Evolutionary conservation across 2,888 invertebrate genomes (phyloP).

Genomic region (Drosophila meridiana): DNA sequence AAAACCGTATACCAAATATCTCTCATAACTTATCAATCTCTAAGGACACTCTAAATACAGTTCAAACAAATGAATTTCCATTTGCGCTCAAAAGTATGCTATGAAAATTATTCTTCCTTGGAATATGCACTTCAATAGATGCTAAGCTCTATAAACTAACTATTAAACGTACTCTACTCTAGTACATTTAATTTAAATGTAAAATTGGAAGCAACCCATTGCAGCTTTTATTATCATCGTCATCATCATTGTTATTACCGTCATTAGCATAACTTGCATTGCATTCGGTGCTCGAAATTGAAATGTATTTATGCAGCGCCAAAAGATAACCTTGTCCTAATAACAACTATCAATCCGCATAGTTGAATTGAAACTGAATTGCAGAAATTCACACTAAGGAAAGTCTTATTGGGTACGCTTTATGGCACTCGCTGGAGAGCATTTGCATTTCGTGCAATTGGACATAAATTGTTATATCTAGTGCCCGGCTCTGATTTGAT

Average conservation of each 20-base stretch:
- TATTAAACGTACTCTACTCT: not conserved
- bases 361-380: slow-evolving; percentile 1
- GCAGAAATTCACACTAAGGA: not conserved
- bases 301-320: not conserved
- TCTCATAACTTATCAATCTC: not conserved
- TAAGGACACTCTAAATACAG: not conserved
- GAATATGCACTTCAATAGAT: not conserved
- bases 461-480: slow-evolving; percentile 12
- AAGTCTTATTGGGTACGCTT: not conserved
- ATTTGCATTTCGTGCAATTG: slow-evolving; percentile 18
- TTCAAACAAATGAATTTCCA: not conserved
- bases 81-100: not conserved
- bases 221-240: not conserved
- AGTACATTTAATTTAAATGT: not conserved
- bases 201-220: not conserved
- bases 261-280: not conserved
- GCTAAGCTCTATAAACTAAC: not conserved
- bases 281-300: slow-evolving; percentile 15
- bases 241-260: not conserved
- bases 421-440: slow-evolving; percentile 6
- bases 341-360: not conserved
- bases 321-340: slow-evolving; percentile 1
- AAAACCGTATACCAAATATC: not conserved
- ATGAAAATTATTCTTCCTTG: not conserved
- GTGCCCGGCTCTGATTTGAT: slow-evolving; percentile 34